Percentiles rank a stretch among this genome's conserved stretches.
Conservation (phyloP, 2,888 invertebrate species). For the Anodontia alba region DNA sequence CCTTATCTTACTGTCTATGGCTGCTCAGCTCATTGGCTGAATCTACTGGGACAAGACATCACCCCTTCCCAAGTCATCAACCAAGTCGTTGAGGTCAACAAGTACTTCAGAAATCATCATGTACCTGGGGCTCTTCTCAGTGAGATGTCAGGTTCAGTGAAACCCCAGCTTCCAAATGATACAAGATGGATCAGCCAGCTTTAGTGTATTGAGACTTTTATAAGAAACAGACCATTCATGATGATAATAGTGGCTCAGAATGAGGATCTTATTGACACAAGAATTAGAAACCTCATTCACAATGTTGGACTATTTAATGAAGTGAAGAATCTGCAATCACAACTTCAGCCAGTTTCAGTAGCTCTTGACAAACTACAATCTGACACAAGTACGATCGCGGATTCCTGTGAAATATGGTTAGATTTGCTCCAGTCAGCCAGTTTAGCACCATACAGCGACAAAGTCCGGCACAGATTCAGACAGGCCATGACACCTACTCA, state of each 20-base stretch:
- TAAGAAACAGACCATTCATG: conserved; percentile 29
- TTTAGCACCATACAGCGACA: conserved; percentile 14
- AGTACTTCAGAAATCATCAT: conserved; percentile 47
- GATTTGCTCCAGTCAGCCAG: conserved; percentile 25
- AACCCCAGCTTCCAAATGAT: conserved; percentile 33
- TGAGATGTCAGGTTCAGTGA: conserved; percentile 22
- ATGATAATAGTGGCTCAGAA: conserved; percentile 35
- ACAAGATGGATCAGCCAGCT: conserved; percentile 46
- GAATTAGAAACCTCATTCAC: conserved; percentile 35
- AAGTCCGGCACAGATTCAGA: conserved; percentile 23
- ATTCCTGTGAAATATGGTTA: conserved; percentile 43
- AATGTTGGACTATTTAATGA: conserved; percentile 47
- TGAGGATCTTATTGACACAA: conserved; percentile 41
- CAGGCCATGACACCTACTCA: conserved; percentile 42
- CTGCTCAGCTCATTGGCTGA: conserved; percentile 38
- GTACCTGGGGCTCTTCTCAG: not conserved
- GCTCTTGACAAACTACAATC: conserved; percentile 31
- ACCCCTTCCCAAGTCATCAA: conserved; percentile 34
- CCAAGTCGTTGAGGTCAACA: conserved; percentile 40
- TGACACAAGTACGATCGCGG: conserved; percentile 35
- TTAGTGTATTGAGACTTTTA: conserved; percentile 18
- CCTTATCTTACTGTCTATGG: conserved; percentile 24
- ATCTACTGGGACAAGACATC: conserved; percentile 35
- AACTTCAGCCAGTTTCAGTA: conserved; percentile 30
- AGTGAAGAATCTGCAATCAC: conserved; percentile 30